Percentiles rank a stretch among this genome's conserved stretches.
Conservation (phyloP, 92 coral and sea anemone genomes). For the Epizoanthus fatuus region DNA sequence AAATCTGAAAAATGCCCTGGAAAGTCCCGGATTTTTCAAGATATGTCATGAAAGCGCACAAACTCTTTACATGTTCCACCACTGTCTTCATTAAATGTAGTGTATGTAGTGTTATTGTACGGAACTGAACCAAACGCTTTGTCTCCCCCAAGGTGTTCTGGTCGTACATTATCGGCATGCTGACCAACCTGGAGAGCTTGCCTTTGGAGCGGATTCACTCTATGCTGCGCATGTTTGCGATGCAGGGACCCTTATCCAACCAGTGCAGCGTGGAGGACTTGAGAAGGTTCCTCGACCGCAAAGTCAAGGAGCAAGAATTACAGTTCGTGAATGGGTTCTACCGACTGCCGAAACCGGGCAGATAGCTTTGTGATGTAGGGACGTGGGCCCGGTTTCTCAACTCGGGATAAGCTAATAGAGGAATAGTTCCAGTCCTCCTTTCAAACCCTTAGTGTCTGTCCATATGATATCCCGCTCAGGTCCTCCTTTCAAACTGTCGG, state of each 20-base stretch:
- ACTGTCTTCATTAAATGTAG: not conserved
- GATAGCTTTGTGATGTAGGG: constrained; percentile 36
- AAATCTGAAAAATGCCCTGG: too few species aligned
- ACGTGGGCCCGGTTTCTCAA: not conserved
- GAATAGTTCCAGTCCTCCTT: too few species aligned
- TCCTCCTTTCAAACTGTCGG: too few species aligned
- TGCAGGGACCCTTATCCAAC: constrained; percentile 93
- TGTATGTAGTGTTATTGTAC: not conserved
- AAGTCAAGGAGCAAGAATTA: constrained; percentile 96
- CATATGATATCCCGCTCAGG: too few species aligned
- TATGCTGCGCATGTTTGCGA: constrained; percentile 98
- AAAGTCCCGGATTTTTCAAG: too few species aligned
- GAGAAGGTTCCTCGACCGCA: constrained; percentile 92
- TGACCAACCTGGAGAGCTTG: constrained; percentile 97
- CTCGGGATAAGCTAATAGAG: not conserved
- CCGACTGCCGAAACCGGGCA: constrained; percentile 90
- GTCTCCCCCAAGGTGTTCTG: constrained; percentile 85
- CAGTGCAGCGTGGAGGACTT: constrained; percentile 98
- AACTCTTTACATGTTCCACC: not conserved
- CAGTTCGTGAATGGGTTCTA: constrained; percentile 96
- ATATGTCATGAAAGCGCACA: too few species aligned
- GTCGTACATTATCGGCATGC: constrained; percentile 99
- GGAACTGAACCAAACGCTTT: not conserved
- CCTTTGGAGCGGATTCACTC: constrained; percentile 99
- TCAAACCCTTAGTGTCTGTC: too few species aligned